A percentile compares a stretch with the other conserved stretches of the same genome.
phyloP scores from a whole-genome alignment of 2,113 vertebrate species.

The Mobula birostris region DNA sequence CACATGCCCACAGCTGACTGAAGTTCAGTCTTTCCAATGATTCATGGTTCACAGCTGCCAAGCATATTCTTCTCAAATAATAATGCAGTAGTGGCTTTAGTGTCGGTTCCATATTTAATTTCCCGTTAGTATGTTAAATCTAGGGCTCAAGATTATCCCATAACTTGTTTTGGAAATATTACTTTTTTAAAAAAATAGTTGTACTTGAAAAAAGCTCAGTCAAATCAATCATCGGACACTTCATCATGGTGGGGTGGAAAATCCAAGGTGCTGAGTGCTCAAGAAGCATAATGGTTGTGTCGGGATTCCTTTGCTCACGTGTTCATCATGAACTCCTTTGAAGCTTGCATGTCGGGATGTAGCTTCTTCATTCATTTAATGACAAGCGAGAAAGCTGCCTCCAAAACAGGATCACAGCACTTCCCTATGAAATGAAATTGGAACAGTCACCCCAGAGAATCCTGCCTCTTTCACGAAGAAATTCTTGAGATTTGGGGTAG shows the following conservation, averaged over 20 bases:
- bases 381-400: neutral
- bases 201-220: neutral
- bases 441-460: neutral
- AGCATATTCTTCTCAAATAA: slow-evolving; percentile 26
- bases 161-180: neutral
- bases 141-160: neutral
- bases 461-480: neutral
- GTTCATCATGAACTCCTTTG: no score
- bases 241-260: neutral
- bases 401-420: neutral
- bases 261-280: neutral
- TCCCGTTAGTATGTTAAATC: neutral
- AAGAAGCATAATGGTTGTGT: neutral
- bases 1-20: neutral
- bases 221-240: slow-evolving; percentile 1
- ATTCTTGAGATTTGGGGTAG: neutral
- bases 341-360: no score
- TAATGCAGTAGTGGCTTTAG: neutral
- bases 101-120: slow-evolving; percentile 6
- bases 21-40: slow-evolving; percentile 26
- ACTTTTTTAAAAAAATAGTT: neutral
- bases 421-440: no score
- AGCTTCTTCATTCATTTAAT: neutral
- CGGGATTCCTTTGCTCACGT: neutral
- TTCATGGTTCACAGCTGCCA: slow-evolving; percentile 16